phyloP scores from a whole-genome alignment of 2,113 vertebrate species.

The Condylura cristata region DNA sequence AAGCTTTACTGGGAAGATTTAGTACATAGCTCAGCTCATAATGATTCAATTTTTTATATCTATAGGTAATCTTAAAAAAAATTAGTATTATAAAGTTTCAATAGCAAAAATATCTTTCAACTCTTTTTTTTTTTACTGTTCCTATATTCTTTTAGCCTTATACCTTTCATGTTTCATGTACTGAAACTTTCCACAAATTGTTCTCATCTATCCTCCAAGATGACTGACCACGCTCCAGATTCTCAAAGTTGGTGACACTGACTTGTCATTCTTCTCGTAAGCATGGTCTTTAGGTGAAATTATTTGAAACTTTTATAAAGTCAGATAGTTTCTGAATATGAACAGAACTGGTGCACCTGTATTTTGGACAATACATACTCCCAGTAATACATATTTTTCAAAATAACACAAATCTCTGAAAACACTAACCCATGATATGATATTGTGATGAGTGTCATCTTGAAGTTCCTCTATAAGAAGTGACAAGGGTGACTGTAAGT shows the following conservation, averaged over 20 bases:
- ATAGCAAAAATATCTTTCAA: neutral
- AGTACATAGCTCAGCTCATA: neutral
- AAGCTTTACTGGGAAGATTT: neutral
- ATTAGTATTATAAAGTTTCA: neutral
- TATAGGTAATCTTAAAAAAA: neutral
- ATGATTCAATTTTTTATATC: neutral
- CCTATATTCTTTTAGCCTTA: neutral
- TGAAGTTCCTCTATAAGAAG: neutral
- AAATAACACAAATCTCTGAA: neutral
- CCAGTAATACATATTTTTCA: neutral
- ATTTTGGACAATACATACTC: neutral
- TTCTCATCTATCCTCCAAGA: neutral
- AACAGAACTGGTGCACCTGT: neutral
- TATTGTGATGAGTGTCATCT: slow-evolving; percentile 5
- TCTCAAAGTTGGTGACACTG: neutral
- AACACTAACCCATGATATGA: neutral
- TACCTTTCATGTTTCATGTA: neutral
- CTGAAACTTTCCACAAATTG: neutral
- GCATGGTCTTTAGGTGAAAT: neutral
- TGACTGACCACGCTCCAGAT: neutral
- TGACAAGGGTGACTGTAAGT: neutral
- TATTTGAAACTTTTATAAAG: neutral
- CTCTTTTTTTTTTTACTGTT: neutral
- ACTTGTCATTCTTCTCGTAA: neutral
- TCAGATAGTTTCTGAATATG: neutral